Evolutionary conservation across 2,888 invertebrate species (phyloP).

Genomic region (Hyposoter didymator): DNA sequence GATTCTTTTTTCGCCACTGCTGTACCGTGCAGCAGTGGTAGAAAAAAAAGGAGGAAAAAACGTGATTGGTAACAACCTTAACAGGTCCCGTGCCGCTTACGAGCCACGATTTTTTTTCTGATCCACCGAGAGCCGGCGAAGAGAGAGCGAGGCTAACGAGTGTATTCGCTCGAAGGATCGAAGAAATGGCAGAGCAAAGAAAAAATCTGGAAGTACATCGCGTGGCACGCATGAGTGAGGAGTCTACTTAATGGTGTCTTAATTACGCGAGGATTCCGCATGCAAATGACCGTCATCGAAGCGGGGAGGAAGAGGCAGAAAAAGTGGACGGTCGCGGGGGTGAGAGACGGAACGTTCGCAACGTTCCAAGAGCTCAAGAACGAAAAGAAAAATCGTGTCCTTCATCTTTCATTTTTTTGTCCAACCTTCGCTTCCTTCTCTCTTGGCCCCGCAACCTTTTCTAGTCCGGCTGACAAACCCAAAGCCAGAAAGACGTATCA

Average conservation of each 20-base stretch:
- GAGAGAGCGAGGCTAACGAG: slow-evolving; percentile 62
- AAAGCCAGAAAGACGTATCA: slow-evolving; percentile 1
- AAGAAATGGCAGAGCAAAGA: slow-evolving; percentile 39
- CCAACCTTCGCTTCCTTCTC: slow-evolving; percentile 6
- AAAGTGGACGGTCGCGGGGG: slow-evolving; percentile 26
- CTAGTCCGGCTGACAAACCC: slow-evolving; percentile 27
- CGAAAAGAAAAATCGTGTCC: slow-evolving; percentile 54
- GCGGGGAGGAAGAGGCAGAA: slow-evolving; percentile 20
- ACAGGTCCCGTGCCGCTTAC: neutral
- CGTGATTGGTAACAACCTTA: slow-evolving; percentile 26
- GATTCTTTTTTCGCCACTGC: slow-evolving; percentile 4
- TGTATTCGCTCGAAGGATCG: slow-evolving; percentile 19
- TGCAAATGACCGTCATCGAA: slow-evolving; percentile 74
- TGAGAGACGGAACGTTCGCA: neutral
- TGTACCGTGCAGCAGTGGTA: neutral
- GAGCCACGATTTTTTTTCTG: slow-evolving; percentile 17
- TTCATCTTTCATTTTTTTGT: slow-evolving; percentile 59
- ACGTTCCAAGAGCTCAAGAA: slow-evolving; percentile 35
- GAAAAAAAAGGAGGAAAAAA: slow-evolving; percentile 4
- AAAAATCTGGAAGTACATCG: slow-evolving; percentile 46
- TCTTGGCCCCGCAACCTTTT: slow-evolving; percentile 37
- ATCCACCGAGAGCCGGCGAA: slow-evolving; percentile 23
- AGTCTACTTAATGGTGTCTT: slow-evolving; percentile 77
- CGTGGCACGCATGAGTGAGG: slow-evolving; percentile 64
- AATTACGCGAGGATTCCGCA: slow-evolving; percentile 75